A percentile compares a stretch with the other conserved stretches of the same genome.
phyloP scores from a whole-genome alignment of 2,113 vertebrate species.

The Caretta caretta region DNA sequence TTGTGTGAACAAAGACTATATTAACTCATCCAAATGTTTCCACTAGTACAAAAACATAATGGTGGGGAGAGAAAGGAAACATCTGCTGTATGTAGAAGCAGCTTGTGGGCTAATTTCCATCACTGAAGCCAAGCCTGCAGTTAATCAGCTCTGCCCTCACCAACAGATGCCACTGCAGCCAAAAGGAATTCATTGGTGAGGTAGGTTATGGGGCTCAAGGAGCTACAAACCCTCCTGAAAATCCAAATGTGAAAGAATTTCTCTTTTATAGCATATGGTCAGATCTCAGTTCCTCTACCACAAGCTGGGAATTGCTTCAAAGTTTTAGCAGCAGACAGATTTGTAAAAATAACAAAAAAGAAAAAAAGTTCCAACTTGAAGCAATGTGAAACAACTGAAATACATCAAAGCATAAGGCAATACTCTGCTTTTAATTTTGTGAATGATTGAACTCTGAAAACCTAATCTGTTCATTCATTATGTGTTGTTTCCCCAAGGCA shows the following conservation, averaged over 20 bases:
- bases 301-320: slow-evolving; percentile 54
- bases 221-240: slow-evolving; percentile 19
- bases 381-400: slow-evolving; percentile 23
- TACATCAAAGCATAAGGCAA: neutral
- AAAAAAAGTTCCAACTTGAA: slow-evolving; percentile 25
- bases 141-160: slow-evolving; percentile 48
- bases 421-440: slow-evolving; percentile 48
- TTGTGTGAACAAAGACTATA: neutral
- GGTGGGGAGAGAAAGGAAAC: slow-evolving; percentile 23
- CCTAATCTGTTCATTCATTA: slow-evolving; percentile 39
- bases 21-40: neutral
- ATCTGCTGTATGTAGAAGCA: neutral
- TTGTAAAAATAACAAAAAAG: slow-evolving; percentile 48
- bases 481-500: slow-evolving; percentile 12
- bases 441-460: slow-evolving; percentile 56
- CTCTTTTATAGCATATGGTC: slow-evolving; percentile 44
- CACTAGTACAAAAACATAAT: slow-evolving; percentile 24
- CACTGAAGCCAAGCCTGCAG: neutral
- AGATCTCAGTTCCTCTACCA: slow-evolving; percentile 28
- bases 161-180: slow-evolving; percentile 64
- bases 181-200: slow-evolving; percentile 57
- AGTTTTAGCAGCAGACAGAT: slow-evolving; percentile 50
- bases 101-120: neutral
- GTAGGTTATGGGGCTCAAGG: slow-evolving; percentile 16
- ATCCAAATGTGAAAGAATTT: slow-evolving; percentile 23